Percentiles rank a stretch among this genome's conserved stretches.
These are phyloP conservation scores for Drosophila virilis DNA, from an alignment of 1,140 invertebrate species.

Conservation along the genomic window DNA sequence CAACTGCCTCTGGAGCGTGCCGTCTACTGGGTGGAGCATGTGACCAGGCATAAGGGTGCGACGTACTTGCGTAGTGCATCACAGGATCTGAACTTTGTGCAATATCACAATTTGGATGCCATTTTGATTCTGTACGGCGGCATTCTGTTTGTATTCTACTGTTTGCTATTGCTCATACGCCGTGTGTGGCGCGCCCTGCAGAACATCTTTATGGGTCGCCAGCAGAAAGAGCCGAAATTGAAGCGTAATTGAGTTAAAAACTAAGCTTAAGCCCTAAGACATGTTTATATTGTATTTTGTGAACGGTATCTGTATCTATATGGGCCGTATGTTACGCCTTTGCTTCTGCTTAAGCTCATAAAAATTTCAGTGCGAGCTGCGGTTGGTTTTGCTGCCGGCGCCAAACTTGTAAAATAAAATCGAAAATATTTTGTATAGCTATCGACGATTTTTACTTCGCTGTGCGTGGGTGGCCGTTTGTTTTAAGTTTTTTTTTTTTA, in stretches of 20 bases:
- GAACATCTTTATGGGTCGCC: slow-evolving; percentile 37
- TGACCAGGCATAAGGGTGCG: slow-evolving; percentile 86
- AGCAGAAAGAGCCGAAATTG: slow-evolving; percentile 20
- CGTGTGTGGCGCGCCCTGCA: slow-evolving; percentile 33
- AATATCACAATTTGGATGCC: slow-evolving; percentile 86
- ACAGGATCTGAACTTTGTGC: slow-evolving; percentile 85
- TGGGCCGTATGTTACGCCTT: slow-evolving; percentile 1
- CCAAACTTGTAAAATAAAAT: slow-evolving; percentile 71
- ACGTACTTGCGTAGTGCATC: slow-evolving; percentile 85
- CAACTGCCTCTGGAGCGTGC: slow-evolving; percentile 87
- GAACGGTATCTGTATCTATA: background rate
- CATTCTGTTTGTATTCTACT: slow-evolving; percentile 55
- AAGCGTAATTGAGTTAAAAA: slow-evolving; percentile 41
- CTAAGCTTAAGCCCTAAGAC: background rate
- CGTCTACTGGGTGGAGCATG: slow-evolving; percentile 89
- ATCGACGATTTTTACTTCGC: slow-evolving; percentile 45
- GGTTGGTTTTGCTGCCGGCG: slow-evolving; percentile 45
- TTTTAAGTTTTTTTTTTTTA: background rate
- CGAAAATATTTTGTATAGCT: slow-evolving; percentile 64
- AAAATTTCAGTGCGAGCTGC: slow-evolving; percentile 53
- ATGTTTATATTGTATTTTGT: background rate
- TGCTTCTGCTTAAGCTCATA: slow-evolving; percentile 35
- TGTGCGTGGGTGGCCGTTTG: background rate
- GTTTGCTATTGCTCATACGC: slow-evolving; percentile 48
- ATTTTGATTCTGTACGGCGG: slow-evolving; percentile 68